Evolutionary conservation across 2,888 invertebrate genomes (phyloP).

Genomic region (Lamproptera curius): DNA sequence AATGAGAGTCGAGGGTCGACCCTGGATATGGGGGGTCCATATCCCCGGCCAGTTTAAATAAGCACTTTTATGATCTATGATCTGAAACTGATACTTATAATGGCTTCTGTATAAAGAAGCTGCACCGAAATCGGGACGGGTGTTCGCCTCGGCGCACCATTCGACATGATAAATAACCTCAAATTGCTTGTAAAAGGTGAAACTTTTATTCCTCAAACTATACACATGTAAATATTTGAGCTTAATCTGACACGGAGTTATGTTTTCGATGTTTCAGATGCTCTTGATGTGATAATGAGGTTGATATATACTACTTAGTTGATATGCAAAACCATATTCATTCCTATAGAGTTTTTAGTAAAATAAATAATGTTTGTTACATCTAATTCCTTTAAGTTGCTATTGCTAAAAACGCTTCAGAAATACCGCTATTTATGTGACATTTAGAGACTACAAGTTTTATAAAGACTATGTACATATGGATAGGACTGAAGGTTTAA

Average conservation of each 20-base stretch:
- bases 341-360: too few species aligned
- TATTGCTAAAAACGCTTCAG: too few species aligned
- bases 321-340: too few species aligned
- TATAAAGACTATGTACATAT: too few species aligned
- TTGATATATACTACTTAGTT: too few species aligned
- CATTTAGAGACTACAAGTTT: too few species aligned
- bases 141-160: constrained; percentile 39
- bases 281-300: constrained; percentile 28
- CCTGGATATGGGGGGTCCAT: too few species aligned
- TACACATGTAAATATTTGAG: constrained; percentile 68
- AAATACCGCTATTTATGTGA: too few species aligned
- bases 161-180: constrained; percentile 69
- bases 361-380: too few species aligned
- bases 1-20: constrained; percentile 62
- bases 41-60: constrained; percentile 55
- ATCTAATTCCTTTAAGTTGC: too few species aligned
- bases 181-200: constrained; percentile 73
- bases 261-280: constrained; percentile 42
- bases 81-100: constrained; percentile 77
- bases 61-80: constrained; percentile 77
- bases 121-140: constrained; percentile 56
- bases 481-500: too few species aligned
- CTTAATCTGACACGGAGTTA: constrained; percentile 58
- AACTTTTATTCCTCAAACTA: constrained; percentile 64
- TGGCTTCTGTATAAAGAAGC: constrained; percentile 76